These are phyloP conservation scores for Lampris megalopsis DNA, from an alignment of 2,113 vertebrate genomes.

Conservation along the genomic window DNA sequence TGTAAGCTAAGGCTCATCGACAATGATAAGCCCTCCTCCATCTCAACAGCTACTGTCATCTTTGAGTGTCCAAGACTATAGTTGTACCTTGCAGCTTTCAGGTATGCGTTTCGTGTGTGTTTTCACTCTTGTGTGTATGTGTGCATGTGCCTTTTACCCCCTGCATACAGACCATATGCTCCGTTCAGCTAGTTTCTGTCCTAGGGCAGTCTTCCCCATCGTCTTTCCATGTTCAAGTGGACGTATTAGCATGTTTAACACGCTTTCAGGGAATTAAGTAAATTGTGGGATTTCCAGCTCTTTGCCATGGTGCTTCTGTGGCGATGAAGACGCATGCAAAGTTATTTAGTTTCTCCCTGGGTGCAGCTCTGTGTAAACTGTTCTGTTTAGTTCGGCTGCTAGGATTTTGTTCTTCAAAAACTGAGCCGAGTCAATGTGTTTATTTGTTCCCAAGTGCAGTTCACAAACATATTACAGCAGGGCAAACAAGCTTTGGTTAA, in stretches of 20 bases:
- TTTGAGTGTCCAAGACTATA: background rate
- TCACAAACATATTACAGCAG: conserved; percentile 74
- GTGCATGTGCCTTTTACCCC: conserved; percentile 52
- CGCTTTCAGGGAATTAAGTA: conserved; percentile 92
- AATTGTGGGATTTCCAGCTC: conserved; percentile 91
- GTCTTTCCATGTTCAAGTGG: conserved; percentile 69
- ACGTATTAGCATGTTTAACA: conserved; percentile 82
- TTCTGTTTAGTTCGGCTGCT: conserved; percentile 70
- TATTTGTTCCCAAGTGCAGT: conserved; percentile 74
- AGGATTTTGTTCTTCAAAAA: conserved; percentile 62
- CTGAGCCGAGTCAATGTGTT: conserved; percentile 60
- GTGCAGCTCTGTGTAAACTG: conserved; percentile 70
- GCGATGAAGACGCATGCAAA: conserved; percentile 78
- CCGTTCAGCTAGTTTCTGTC: conserved; percentile 55
- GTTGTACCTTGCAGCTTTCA: too few relatives aligned
- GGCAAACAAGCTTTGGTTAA: conserved; percentile 77
- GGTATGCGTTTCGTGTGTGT: too few relatives aligned
- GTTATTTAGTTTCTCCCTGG: conserved; percentile 84
- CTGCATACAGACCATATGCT: conserved; percentile 74
- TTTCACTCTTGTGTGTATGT: background rate
- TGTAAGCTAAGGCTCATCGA: background rate
- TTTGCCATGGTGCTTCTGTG: conserved; percentile 88
- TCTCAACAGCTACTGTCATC: background rate
- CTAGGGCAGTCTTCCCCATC: conserved; percentile 62
- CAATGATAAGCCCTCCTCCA: background rate